A percentile compares a stretch with the other conserved stretches of the same genome.
Evolutionary conservation across 2,888 invertebrate species (phyloP).

Genomic region (Plagodis dolabraria): DNA sequence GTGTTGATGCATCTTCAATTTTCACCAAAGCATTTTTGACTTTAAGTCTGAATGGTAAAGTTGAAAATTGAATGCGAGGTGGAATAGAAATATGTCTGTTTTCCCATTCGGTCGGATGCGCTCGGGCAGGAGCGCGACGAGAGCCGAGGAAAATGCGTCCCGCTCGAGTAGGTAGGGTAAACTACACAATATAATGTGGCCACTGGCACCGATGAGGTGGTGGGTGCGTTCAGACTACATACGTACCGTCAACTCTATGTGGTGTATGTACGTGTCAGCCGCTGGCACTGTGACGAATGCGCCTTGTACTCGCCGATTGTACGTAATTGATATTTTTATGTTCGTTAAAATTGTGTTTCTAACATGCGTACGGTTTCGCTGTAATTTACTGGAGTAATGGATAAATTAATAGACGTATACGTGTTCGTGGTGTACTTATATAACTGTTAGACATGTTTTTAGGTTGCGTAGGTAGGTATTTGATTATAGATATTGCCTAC

Average conservation of each 20-base stretch:
- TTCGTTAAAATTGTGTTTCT: slow-evolving; percentile 60
- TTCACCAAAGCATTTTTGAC: slow-evolving; percentile 39
- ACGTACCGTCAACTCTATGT: slow-evolving; percentile 7
- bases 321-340: slow-evolving; percentile 73
- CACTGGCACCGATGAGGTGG: slow-evolving; percentile 31
- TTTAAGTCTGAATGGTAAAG: slow-evolving; percentile 28
- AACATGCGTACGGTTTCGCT: slow-evolving; percentile 38
- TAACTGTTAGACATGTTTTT: slow-evolving; percentile 4
- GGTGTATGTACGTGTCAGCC: slow-evolving; percentile 14
- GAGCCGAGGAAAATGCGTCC: slow-evolving; percentile 64
- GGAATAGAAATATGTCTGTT: slow-evolving; percentile 67
- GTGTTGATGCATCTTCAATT: slow-evolving; percentile 68
- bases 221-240: slow-evolving; percentile 3
- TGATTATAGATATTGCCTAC: too few species aligned
- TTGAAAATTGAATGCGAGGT: slow-evolving; percentile 24
- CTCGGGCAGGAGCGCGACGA: slow-evolving; percentile 75
- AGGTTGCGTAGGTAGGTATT: slow-evolving; percentile 6
- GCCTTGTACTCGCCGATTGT: slow-evolving; percentile 42
- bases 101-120: slow-evolving; percentile 79
- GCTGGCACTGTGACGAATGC: slow-evolving; percentile 29
- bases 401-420: slow-evolving; percentile 33
- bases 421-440: slow-evolving; percentile 16
- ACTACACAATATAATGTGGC: slow-evolving; percentile 30
- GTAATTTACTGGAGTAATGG: slow-evolving; percentile 31
- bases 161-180: slow-evolving; percentile 54